Base-by-base conservation (phyloP, 2,113 vertebrate genomes). In the Rhegmatorhina hoffmannsi region DNA sequence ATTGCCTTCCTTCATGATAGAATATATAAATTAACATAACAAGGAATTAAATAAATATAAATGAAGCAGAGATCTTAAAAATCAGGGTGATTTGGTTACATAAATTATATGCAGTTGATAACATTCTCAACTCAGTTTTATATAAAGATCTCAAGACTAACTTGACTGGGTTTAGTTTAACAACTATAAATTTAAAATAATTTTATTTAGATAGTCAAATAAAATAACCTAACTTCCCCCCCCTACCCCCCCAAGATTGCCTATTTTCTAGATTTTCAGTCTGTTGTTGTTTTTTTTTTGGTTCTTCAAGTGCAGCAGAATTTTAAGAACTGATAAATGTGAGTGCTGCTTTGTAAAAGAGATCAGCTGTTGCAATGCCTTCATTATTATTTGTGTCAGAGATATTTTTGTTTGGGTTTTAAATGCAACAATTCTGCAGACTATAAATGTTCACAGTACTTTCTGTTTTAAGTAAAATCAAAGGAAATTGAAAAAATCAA, bases 401-500 rank as follows among this genome's bases (percentile, higher is more conserved):
- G 9, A 15, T 3, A 1, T 20, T 62, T 63, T 63, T 44, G 25
- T 0, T 59, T 62, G 69, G 29, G 56, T 90, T 77, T 59, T 46
- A 9, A 77, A 49, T 43, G 40, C 24, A 83, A 17, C 40, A 5
- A 20, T 58, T 58, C 38, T 47, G 25, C 36, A 60, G 12, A 31
- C 4, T 81, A 78, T 50, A 58, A 21, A 33, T 29, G 24, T 87
- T 76, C n/a, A 90, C 25, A 66, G 14, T 50, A 87, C 81, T 89
- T 70, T 70, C 10, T 52, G 84, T 75, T 87, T 94, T 62, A 80
- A 78, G 38, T 20, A 64, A 90, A 81, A 59, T 28, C 17, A 76
- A 74, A 88, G 40, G 29, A 91, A 93, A 78, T 8, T 17, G 25
- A 80, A 72, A 29, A 58, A 79, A 76, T 87, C 89, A 96, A 96